Conservation (phyloP, 2,888 invertebrate species). For the Chrysopilus asiliformis region DNA sequence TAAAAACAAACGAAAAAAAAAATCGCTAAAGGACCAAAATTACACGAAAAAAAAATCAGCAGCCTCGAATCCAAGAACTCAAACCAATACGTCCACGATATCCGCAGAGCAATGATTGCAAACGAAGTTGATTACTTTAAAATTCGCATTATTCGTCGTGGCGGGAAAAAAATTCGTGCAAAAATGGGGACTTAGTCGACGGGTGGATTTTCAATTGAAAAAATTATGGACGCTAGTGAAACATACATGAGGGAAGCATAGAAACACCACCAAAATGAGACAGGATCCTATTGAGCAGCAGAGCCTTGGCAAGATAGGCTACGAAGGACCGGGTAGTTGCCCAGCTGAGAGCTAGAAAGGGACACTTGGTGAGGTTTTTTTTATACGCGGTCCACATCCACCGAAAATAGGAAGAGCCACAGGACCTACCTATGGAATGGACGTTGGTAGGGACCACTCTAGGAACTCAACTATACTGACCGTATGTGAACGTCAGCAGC, state of each 20-base stretch:
- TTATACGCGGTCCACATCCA: neutral
- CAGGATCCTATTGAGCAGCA: neutral
- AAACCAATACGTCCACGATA: neutral
- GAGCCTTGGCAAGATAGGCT: neutral
- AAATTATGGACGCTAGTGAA: constrained; percentile 14
- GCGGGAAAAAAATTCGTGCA: constrained; percentile 6
- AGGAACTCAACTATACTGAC: constrained; percentile 1
- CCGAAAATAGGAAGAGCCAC: constrained; percentile 2
- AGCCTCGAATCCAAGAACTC: neutral
- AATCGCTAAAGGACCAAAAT: too few relatives aligned
- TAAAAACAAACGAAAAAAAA: too few relatives aligned
- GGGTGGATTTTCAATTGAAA: constrained; percentile 14
- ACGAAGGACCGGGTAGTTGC: neutral
- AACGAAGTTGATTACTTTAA: constrained; percentile 14
- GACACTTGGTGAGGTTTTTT: neutral
- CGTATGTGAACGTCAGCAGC: constrained; percentile 13
- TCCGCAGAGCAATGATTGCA: constrained; percentile 10
- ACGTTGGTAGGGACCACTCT: constrained; percentile 3
- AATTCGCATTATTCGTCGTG: constrained; percentile 15
- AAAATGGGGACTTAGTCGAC: constrained; percentile 9
- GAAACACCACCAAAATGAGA: neutral
- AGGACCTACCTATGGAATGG: neutral
- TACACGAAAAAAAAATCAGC: too few relatives aligned
- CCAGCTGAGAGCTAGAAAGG: constrained; percentile 4
- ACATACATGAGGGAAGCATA: constrained; percentile 3